phyloP scores from a whole-genome alignment of 1,140 invertebrate species.

The Lordiphosa collinella region DNA sequence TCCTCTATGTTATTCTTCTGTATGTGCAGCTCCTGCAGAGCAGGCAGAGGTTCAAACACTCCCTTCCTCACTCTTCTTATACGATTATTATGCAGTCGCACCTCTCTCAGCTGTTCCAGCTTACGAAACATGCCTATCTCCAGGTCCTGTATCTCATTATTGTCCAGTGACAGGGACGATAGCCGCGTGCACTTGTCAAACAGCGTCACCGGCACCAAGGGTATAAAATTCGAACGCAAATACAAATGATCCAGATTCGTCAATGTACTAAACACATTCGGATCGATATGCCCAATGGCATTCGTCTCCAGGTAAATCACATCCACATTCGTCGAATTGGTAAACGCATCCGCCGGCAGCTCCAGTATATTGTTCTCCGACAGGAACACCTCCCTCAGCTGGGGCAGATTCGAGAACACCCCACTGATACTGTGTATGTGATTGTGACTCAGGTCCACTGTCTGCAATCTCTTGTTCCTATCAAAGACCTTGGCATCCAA shows the following conservation, averaged over 20 bases:
- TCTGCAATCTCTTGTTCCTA: constrained; percentile 86
- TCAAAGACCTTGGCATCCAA: constrained; percentile 87
- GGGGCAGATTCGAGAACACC: constrained; percentile 88
- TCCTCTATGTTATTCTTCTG: constrained; percentile 91
- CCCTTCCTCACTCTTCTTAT: constrained; percentile 87
- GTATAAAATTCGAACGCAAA: constrained; percentile 92
- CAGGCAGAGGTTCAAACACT: constrained; percentile 89
- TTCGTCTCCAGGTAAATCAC: constrained; percentile 94
- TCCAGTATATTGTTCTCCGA: constrained; percentile 94
- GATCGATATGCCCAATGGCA: constrained; percentile 88
- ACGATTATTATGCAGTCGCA: constrained; percentile 93
- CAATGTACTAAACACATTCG: constrained; percentile 86
- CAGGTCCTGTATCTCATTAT: constrained; percentile 91
- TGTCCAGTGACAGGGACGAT: constrained; percentile 92
- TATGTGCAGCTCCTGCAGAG: constrained; percentile 90
- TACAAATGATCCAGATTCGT: constrained; percentile 90
- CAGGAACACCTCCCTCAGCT: constrained; percentile 90
- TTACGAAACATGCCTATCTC: constrained; percentile 89
- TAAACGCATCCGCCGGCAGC: constrained; percentile 89
- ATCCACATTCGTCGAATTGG: constrained; percentile 86
- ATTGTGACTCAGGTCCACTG: constrained; percentile 92
- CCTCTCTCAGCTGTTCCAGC: constrained; percentile 87
- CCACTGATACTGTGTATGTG: constrained; percentile 91
- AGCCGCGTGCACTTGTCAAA: constrained; percentile 88
- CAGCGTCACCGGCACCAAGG: constrained; percentile 86